Conservation (phyloP, 2,888 invertebrate genomes). For the Drosophila koepferae region DNA sequence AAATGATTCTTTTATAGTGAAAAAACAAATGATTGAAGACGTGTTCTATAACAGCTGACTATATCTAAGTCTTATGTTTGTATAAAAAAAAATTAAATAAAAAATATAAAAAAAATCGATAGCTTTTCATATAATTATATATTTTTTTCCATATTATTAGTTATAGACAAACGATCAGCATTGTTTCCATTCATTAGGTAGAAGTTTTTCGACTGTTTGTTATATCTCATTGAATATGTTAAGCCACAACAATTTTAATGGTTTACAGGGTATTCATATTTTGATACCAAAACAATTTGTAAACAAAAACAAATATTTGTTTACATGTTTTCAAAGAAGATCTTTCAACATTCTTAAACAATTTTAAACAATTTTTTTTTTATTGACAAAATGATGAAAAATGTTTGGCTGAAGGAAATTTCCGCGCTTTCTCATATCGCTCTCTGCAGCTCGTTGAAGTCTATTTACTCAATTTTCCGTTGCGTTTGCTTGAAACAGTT, state of each 20-base stretch:
- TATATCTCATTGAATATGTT: too few relatives aligned
- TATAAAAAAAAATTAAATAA: too few relatives aligned
- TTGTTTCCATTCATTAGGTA: too few relatives aligned
- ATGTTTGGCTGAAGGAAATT: neutral
- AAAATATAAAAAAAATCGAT: neutral
- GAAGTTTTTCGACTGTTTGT: neutral
- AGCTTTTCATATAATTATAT: neutral
- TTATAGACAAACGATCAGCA: too few relatives aligned
- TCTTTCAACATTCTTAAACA: neutral
- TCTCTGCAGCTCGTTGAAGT: too few relatives aligned
- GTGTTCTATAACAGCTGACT: neutral
- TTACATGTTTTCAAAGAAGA: neutral
- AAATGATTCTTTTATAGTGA: neutral
- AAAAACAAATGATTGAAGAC: neutral
- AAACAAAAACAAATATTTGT: conserved; percentile 4
- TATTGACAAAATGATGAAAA: neutral
- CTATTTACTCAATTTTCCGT: neutral
- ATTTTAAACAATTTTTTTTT: too few relatives aligned
- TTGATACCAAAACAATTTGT: neutral
- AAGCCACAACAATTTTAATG: neutral
- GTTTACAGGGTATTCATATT: neutral
- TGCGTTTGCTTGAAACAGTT: neutral
- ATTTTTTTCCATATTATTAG: too few relatives aligned
- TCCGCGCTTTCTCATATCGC: neutral
- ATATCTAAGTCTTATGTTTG: too few relatives aligned